These are phyloP conservation scores for Bagarius yarrelli DNA, from an alignment of 2,113 vertebrate genomes.

Conservation along the genomic window DNA sequence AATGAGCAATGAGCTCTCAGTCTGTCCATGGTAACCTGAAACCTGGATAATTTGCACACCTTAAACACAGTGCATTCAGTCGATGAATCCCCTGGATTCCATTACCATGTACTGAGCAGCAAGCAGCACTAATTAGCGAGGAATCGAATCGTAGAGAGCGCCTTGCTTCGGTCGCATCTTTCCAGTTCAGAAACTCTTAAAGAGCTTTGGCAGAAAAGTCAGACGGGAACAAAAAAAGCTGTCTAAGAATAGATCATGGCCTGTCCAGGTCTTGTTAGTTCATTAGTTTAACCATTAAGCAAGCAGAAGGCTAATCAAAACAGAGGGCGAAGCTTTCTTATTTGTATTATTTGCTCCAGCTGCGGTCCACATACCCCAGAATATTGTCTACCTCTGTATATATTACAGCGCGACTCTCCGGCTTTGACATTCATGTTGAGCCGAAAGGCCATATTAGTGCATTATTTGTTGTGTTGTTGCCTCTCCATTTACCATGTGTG, in stretches of 20 bases:
- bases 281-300: slow-evolving; percentile 10
- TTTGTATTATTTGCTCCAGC: slow-evolving; percentile 13
- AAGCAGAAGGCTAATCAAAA: slow-evolving; percentile 16
- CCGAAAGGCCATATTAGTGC: slow-evolving; percentile 51
- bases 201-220: not conserved
- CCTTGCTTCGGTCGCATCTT: slow-evolving; percentile 36
- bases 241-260: not conserved
- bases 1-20: slow-evolving; percentile 19
- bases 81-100: slow-evolving; percentile 56
- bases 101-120: slow-evolving; percentile 54
- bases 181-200: slow-evolving; percentile 23
- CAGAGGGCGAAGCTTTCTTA: not conserved
- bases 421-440: slow-evolving; percentile 46
- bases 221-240: not conserved
- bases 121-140: slow-evolving; percentile 53
- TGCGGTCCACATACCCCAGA: slow-evolving; percentile 21
- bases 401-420: slow-evolving; percentile 34
- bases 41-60: slow-evolving; percentile 52
- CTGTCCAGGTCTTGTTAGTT: not conserved
- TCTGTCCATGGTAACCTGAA: slow-evolving; percentile 45
- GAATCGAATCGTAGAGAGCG: slow-evolving; percentile 47
- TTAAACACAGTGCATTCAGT: slow-evolving; percentile 59
- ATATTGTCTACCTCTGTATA: slow-evolving; percentile 25
- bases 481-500: slow-evolving; percentile 44
- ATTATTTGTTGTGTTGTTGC: slow-evolving; percentile 49